Evolutionary conservation across 1,140 invertebrate genomes (phyloP).

Genomic region (Gonatopus flavifemur): DNA sequence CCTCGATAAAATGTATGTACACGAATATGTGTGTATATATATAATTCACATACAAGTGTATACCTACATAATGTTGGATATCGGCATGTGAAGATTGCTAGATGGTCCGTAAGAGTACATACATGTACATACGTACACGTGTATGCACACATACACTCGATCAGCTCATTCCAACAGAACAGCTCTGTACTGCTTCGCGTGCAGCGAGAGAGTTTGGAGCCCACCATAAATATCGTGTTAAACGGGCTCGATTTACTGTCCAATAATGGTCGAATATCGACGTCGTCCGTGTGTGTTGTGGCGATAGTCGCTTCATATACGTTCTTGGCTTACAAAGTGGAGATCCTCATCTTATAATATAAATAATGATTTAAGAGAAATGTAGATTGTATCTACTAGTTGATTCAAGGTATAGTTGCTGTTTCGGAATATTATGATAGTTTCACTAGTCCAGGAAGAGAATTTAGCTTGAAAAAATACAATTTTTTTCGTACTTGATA

Average conservation of each 20-base stretch:
- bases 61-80: too few relatives aligned
- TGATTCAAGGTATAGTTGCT: too few relatives aligned
- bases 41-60: too few relatives aligned
- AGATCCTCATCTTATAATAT: too few relatives aligned
- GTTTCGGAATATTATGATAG: too few relatives aligned
- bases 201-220: slow-evolving; percentile 7
- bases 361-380: too few relatives aligned
- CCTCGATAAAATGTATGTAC: not conserved
- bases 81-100: slow-evolving; percentile 40
- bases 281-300: slow-evolving; percentile 28
- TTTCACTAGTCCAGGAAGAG: too few relatives aligned
- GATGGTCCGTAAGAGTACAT: slow-evolving; percentile 42
- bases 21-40: too few relatives aligned
- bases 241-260: slow-evolving; percentile 49
- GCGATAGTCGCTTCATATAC: slow-evolving; percentile 34
- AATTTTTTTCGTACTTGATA: too few relatives aligned
- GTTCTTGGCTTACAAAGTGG: too few relatives aligned
- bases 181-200: slow-evolving; percentile 24
- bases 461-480: too few relatives aligned
- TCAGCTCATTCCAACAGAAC: slow-evolving; percentile 31
- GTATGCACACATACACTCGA: slow-evolving; percentile 20
- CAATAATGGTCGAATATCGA: slow-evolving; percentile 46
- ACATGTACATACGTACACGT: slow-evolving; percentile 26
- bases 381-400: too few relatives aligned
- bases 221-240: slow-evolving; percentile 51